These are phyloP conservation scores for Glyptemys insculpta DNA, from an alignment of 2,797 vertebrate genomes.

Conservation along the genomic window DNA sequence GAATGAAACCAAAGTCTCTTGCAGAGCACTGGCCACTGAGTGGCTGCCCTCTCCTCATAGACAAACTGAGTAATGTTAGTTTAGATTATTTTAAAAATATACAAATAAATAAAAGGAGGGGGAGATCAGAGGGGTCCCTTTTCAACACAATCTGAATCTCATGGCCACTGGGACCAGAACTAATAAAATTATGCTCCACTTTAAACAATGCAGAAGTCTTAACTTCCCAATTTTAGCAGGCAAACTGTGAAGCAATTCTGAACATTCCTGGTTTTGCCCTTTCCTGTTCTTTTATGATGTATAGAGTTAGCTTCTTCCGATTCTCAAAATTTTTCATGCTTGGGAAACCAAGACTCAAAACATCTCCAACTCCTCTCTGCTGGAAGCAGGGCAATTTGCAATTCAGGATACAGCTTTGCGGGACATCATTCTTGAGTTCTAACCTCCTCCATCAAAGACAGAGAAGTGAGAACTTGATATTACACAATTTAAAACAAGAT, in stretches of 20 bases:
- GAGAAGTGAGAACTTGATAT: neutral
- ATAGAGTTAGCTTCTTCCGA: neutral
- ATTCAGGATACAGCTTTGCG: neutral
- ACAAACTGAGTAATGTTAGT: neutral
- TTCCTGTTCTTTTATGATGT: neutral
- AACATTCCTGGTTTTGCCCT: neutral
- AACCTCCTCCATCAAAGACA: neutral
- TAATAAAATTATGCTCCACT: neutral
- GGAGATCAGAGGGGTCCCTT: neutral
- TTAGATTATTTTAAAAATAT: neutral
- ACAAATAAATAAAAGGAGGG: neutral
- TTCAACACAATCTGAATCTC: neutral
- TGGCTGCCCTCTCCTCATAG: neutral
- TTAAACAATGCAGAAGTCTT: neutral
- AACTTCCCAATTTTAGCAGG: neutral
- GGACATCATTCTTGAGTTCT: neutral
- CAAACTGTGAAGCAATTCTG: neutral
- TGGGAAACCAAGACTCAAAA: constrained; percentile 50
- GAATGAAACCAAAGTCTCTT: neutral
- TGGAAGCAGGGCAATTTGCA: neutral
- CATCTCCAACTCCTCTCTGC: neutral
- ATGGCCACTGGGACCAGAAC: neutral
- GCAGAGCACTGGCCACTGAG: neutral
- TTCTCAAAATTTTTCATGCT: neutral
- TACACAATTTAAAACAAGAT: neutral